Evolutionary conservation across 2,888 invertebrate genomes (phyloP).

Genomic region (Fragum sueziense): DNA sequence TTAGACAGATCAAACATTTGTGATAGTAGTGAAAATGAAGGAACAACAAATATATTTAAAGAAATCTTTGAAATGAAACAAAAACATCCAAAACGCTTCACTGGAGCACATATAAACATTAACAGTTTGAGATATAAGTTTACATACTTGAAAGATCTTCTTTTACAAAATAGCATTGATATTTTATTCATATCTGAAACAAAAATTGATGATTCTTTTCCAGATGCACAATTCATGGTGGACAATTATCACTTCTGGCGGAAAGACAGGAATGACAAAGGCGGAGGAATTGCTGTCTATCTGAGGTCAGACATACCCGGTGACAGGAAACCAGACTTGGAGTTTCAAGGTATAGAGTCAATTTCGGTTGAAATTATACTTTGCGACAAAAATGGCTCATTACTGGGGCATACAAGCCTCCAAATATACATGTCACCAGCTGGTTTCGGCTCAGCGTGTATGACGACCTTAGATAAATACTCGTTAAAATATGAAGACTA

Average conservation of each 20-base stretch:
- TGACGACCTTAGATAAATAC: slow-evolving; percentile 22
- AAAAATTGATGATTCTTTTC: slow-evolving; percentile 39
- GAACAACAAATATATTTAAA: too few relatives aligned
- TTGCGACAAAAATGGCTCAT: slow-evolving; percentile 30
- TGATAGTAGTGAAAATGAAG: not conserved
- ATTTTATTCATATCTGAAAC: slow-evolving; percentile 39
- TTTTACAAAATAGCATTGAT: slow-evolving; percentile 14
- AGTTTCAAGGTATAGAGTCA: not conserved
- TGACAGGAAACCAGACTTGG: slow-evolving; percentile 18
- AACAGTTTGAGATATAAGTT: slow-evolving; percentile 35
- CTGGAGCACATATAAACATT: slow-evolving; percentile 22
- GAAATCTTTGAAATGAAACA: slow-evolving; percentile 6
- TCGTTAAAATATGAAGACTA: slow-evolving; percentile 31
- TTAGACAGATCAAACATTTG: not conserved
- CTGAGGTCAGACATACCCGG: slow-evolving; percentile 32
- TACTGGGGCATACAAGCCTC: slow-evolving; percentile 30
- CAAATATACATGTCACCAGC: not conserved
- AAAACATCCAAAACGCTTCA: slow-evolving; percentile 8
- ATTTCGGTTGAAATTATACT: not conserved
- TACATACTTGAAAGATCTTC: slow-evolving; percentile 10
- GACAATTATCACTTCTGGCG: slow-evolving; percentile 30
- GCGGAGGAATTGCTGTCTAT: slow-evolving; percentile 33
- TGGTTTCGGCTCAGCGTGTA: slow-evolving; percentile 7
- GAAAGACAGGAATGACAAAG: slow-evolving; percentile 17
- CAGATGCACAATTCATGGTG: slow-evolving; percentile 32